Conservation (phyloP, 2,113 vertebrate genomes). For the Zosterops lateralis region DNA sequence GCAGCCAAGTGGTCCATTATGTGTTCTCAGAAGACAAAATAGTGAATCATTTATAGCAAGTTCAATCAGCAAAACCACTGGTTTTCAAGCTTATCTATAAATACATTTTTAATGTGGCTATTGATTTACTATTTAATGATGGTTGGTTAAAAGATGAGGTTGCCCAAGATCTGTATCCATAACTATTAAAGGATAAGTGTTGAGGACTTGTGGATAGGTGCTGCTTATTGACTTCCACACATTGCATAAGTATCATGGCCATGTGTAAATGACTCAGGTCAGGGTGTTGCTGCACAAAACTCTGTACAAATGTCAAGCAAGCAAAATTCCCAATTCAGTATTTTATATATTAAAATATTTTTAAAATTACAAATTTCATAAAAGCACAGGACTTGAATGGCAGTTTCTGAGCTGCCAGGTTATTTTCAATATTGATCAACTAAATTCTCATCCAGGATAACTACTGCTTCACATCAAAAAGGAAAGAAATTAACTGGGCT, state of each 20-base stretch:
- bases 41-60: not conserved
- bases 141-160: constrained; percentile 5
- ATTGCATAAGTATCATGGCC: not conserved
- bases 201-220: not conserved
- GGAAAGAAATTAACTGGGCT: not conserved
- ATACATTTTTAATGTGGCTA: not conserved
- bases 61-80: not conserved
- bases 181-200: not conserved
- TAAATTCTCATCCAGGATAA: not conserved
- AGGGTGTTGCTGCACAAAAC: not conserved
- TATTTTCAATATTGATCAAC: not conserved
- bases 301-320: not conserved
- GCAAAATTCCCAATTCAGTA: not conserved
- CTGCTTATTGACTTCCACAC: not conserved
- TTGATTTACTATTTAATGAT: constrained; percentile 2
- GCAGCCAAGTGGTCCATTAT: constrained; percentile 9
- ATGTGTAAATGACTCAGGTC: not conserved
- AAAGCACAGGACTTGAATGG: not conserved
- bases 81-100: constrained; percentile 1
- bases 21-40: not conserved
- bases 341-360: not conserved
- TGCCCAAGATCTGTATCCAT: not conserved
- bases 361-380: not conserved
- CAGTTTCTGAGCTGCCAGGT: not conserved
- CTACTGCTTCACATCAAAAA: not conserved